Conservation (phyloP, 2,888 invertebrate genomes). For the Galeopsomyia nigrocyanea region DNA sequence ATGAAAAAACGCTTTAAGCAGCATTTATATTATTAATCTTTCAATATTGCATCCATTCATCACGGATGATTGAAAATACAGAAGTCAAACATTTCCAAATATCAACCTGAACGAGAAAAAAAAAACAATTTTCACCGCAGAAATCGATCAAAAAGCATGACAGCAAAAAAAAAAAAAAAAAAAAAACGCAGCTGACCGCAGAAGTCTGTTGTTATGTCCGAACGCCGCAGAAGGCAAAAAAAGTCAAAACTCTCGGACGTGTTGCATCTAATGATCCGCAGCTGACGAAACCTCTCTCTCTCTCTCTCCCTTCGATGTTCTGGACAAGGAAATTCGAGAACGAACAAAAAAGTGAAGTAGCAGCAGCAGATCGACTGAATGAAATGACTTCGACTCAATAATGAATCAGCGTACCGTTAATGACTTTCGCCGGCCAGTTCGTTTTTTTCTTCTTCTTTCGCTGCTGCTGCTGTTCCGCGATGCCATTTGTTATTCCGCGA, state of each 20-base stretch:
- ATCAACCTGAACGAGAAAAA: too few relatives aligned
- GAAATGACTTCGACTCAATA: conserved; percentile 7
- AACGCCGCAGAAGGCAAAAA: conserved; percentile 4
- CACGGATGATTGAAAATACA: too few relatives aligned
- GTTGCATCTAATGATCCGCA: conserved; percentile 20
- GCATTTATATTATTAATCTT: too few relatives aligned
- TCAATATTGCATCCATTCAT: too few relatives aligned
- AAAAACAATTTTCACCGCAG: too few relatives aligned
- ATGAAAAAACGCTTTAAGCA: too few relatives aligned
- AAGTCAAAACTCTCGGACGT: conserved; percentile 6
- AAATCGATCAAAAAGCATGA: too few relatives aligned
- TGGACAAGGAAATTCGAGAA: neutral
- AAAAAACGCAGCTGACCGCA: conserved; percentile 9
- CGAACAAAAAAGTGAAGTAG: neutral
- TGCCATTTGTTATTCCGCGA: conserved; percentile 27
- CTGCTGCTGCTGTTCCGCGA: neutral
- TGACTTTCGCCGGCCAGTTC: neutral
- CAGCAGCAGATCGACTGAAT: conserved; percentile 17
- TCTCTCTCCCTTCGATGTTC: too few relatives aligned
- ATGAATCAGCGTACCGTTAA: conserved; percentile 26
- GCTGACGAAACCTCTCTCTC: conserved; percentile 3
- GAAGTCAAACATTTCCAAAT: too few relatives aligned
- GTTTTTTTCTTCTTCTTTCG: neutral
- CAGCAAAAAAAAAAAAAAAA: neutral
- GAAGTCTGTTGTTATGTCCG: neutral